phyloP scores from a whole-genome alignment of 35 echinoderm and acorn worm genomes.

The Heliocidaris erythrogramma region DNA sequence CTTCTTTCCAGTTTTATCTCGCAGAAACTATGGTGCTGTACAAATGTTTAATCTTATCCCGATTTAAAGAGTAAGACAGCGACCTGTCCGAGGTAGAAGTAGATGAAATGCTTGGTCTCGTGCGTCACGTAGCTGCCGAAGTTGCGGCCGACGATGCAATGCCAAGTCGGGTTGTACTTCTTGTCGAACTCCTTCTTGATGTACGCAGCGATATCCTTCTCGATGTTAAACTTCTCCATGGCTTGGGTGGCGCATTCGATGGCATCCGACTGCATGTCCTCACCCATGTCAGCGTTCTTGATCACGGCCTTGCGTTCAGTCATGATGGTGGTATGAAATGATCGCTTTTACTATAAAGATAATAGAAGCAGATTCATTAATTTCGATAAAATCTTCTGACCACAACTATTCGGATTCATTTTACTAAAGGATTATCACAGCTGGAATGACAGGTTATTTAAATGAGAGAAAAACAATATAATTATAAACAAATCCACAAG shows the following conservation, averaged over 20 bases:
- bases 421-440: too few relatives aligned
- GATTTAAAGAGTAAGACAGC: conserved; percentile 94
- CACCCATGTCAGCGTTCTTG: conserved; percentile 95
- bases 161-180: conserved; percentile 98
- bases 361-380: background rate
- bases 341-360: background rate
- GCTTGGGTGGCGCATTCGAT: conserved; percentile 84
- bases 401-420: too few relatives aligned
- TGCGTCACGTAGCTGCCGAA: conserved; percentile 98
- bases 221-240: conserved; percentile 95
- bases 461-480: too few relatives aligned
- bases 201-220: conserved; percentile 93
- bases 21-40: too few relatives aligned
- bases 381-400: too few relatives aligned
- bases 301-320: conserved; percentile 94
- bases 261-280: conserved; percentile 90
- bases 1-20: too few relatives aligned
- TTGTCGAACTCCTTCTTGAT: conserved; percentile 99
- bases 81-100: conserved; percentile 94
- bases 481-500: too few relatives aligned
- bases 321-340: conserved; percentile 49
- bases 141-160: conserved; percentile 96
- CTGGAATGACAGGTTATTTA: too few relatives aligned
- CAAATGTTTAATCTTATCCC: conserved; percentile 51
- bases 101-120: conserved; percentile 99